These are phyloP conservation scores for Botia kubotai DNA, from an alignment of 2,797 vertebrate genomes.

Conservation along the genomic window DNA sequence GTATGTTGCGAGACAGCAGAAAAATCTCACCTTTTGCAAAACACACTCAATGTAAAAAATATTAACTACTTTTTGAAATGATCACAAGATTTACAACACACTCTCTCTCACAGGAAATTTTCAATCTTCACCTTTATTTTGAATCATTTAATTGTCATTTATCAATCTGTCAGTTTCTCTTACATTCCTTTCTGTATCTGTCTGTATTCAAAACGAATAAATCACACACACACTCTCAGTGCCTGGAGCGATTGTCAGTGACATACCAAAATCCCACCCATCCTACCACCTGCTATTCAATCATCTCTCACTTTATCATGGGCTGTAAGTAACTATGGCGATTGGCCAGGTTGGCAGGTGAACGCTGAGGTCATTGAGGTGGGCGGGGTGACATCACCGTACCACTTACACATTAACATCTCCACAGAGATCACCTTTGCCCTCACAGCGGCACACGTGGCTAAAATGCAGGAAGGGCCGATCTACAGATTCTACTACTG, in stretches of 20 bases:
- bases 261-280: constrained; percentile 37
- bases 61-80: not conserved
- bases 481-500: constrained; percentile 34
- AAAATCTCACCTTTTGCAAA: too few relatives aligned
- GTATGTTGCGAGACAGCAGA: too few relatives aligned
- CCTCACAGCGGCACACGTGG: constrained; percentile 16
- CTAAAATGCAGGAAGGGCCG: constrained; percentile 33
- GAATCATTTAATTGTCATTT: not conserved
- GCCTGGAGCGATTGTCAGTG: constrained; percentile 26
- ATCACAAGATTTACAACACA: not conserved
- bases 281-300: constrained; percentile 42
- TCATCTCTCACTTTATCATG: constrained; percentile 46
- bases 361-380: constrained; percentile 24
- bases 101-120: not conserved
- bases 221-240: constrained; percentile 5
- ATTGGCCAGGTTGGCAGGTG: constrained; percentile 47
- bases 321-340: constrained; percentile 47
- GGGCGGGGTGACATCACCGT: constrained; percentile 36
- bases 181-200: not conserved
- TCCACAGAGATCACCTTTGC: constrained; percentile 51
- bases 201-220: constrained; percentile 32
- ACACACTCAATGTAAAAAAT: not conserved
- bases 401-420: constrained; percentile 53
- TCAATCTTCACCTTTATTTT: not conserved
- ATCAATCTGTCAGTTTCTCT: not conserved